phyloP scores from a whole-genome alignment of 2,888 invertebrate species.

The Trissolcus brochymenae region DNA sequence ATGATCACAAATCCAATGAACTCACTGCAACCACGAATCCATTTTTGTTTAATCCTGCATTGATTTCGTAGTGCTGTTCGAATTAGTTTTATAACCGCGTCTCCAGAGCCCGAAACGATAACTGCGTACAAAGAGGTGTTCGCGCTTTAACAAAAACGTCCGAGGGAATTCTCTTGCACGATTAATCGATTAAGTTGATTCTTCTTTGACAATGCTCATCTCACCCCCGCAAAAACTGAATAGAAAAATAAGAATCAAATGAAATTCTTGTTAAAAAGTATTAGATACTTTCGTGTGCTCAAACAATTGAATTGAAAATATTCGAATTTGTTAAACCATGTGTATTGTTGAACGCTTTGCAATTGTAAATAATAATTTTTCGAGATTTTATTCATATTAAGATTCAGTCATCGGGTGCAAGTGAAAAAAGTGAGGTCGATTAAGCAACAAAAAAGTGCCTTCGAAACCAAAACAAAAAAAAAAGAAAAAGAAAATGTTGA shows the following conservation, averaged over 20 bases:
- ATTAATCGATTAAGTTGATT: constrained; percentile 1
- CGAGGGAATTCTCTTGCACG: constrained; percentile 53
- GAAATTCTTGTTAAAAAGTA: background rate
- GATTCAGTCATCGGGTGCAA: constrained; percentile 26
- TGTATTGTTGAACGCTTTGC: no score
- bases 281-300: no score
- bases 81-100: constrained; percentile 46
- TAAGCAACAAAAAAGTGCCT: constrained; percentile 65
- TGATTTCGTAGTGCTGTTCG: constrained; percentile 18
- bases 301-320: no score
- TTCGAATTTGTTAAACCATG: background rate
- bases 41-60: constrained; percentile 25
- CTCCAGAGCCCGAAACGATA: constrained; percentile 67
- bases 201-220: constrained; percentile 1
- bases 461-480: constrained; percentile 51
- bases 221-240: no score
- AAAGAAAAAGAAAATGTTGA: constrained; percentile 60
- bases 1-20: constrained; percentile 22
- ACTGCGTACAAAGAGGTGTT: constrained; percentile 67
- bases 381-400: background rate
- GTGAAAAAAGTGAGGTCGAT: constrained; percentile 31
- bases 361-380: background rate
- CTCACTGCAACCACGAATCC: constrained; percentile 30
- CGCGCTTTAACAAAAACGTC: constrained; percentile 59
- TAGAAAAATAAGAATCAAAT: background rate